A percentile compares a stretch with the other conserved stretches of the same genome.
Conservation (phyloP, 2,113 vertebrate species). For the Marcusenius ussheri region DNA sequence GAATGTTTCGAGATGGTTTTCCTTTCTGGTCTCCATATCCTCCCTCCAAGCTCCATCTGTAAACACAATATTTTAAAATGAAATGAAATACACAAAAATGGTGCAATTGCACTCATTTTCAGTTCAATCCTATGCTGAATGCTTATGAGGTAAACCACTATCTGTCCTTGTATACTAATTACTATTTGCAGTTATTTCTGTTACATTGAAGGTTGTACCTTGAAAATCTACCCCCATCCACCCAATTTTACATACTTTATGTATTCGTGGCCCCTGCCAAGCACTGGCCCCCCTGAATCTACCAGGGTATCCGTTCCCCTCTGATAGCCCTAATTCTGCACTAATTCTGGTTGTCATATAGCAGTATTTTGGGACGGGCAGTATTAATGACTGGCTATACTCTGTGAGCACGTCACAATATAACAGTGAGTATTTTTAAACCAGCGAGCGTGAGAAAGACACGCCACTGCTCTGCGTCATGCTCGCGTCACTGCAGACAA, state of each 20-base stretch:
- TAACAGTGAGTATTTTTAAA: slow-evolving; percentile 51
- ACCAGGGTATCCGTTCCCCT: not conserved
- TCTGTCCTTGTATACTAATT: not conserved
- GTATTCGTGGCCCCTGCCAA: not conserved
- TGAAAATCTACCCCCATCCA: not conserved
- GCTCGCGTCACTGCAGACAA: slow-evolving; percentile 13
- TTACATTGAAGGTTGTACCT: not conserved
- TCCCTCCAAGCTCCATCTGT: no score
- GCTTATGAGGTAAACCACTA: not conserved
- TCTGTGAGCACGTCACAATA: slow-evolving; percentile 9
- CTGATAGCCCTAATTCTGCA: not conserved
- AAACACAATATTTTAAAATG: not conserved
- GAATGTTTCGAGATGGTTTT: not conserved
- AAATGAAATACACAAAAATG: not conserved
- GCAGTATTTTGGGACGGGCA: not conserved
- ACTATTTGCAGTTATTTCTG: not conserved
- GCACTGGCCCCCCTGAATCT: not conserved
- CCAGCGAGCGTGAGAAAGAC: slow-evolving; percentile 38
- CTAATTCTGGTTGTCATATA: not conserved
- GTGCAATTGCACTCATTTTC: not conserved
- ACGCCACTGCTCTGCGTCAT: slow-evolving; percentile 26
- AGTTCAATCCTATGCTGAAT: not conserved
- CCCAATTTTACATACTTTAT: not conserved
- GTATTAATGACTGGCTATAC: not conserved
- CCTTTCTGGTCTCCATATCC: not conserved